Evolutionary conservation across 2,888 invertebrate genomes (phyloP), one percentile per base, ranked within the genome.

Genomic region (Drosophila mettleri): DNA sequence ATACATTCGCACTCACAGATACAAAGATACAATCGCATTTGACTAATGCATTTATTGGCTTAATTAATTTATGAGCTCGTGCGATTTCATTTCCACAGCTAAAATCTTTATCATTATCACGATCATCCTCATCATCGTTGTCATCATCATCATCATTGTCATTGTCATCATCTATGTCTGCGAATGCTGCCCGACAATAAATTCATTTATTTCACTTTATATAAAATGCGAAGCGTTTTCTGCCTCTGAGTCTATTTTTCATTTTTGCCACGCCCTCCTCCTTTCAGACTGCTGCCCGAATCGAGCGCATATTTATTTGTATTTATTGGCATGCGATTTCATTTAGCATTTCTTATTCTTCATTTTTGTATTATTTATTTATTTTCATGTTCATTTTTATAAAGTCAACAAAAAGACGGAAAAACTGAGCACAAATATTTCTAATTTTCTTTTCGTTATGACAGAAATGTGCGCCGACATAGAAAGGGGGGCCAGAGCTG

Each of bases 41-140:
- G 45, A 16, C 70, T 74, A 74, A 78, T 78, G 67, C 66, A 62
- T 86, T 78, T 77, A 80, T 82, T 90, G 82, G 71, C 74, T 90
- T 87, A 90, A 90, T 90, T 90, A 90, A 90, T 90, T 90, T 90
- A 90, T 90, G 89, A 83, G 80, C 70, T 68, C n/a, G 86, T 68
- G 86, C 89, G 80, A 90, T 86, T 84, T 85, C 83, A 79, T 78
- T 87, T 73, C 46, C 55, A 38, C 51, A 24, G 54, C 45, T 48
- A 68, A 34, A 16, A 46, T 52, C 34, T 43, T 61, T 39, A 27
- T 61, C n/a, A 46, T 55, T 8, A 41, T 53, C 14, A 60, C 53
- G 8, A 38, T 45, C 10, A 58, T 29, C 41, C 7, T 36, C 46
- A 49, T 29, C 43, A 41, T 34, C 20, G 33, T 24, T 4, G 16